These are phyloP conservation scores for Cecropterus lyciades DNA, from an alignment of 1,140 invertebrate species.

Conservation along the genomic window DNA sequence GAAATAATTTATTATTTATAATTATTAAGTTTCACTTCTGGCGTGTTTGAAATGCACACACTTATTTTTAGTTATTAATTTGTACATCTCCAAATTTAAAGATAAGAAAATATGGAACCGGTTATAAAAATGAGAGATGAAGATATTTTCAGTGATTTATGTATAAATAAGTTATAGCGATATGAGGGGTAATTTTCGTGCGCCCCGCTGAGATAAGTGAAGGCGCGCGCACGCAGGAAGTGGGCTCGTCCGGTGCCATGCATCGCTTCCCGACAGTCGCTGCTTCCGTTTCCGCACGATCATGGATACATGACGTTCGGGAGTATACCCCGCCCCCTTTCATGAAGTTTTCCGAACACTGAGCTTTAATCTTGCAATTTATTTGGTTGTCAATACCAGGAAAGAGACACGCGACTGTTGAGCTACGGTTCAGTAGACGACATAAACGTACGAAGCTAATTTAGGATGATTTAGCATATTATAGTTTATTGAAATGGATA, in stretches of 20 bases:
- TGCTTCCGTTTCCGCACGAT: slow-evolving; percentile 69
- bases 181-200: slow-evolving; percentile 52
- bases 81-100: too few relatives aligned
- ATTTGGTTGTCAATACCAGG: slow-evolving; percentile 81
- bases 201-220: slow-evolving; percentile 77
- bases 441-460: slow-evolving; percentile 7
- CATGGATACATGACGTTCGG: slow-evolving; percentile 58
- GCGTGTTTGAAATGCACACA: too few relatives aligned
- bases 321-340: slow-evolving; percentile 58
- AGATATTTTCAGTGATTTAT: slow-evolving; percentile 37
- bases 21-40: too few relatives aligned
- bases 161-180: slow-evolving; percentile 38
- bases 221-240: slow-evolving; percentile 69
- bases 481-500: neutral
- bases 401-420: slow-evolving; percentile 71
- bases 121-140: slow-evolving; percentile 26
- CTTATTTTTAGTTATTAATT: too few relatives aligned
- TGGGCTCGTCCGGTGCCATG: slow-evolving; percentile 69
- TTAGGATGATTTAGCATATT: slow-evolving; percentile 15
- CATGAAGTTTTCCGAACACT: slow-evolving; percentile 64
- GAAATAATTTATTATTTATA: too few relatives aligned
- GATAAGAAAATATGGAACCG: slow-evolving; percentile 9
- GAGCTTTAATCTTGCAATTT: slow-evolving; percentile 76
- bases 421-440: slow-evolving; percentile 49
- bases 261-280: slow-evolving; percentile 69